Percentiles rank a stretch among this genome's conserved stretches.
Conservation (phyloP, 2,888 invertebrate species). For the Noctua janthe region DNA sequence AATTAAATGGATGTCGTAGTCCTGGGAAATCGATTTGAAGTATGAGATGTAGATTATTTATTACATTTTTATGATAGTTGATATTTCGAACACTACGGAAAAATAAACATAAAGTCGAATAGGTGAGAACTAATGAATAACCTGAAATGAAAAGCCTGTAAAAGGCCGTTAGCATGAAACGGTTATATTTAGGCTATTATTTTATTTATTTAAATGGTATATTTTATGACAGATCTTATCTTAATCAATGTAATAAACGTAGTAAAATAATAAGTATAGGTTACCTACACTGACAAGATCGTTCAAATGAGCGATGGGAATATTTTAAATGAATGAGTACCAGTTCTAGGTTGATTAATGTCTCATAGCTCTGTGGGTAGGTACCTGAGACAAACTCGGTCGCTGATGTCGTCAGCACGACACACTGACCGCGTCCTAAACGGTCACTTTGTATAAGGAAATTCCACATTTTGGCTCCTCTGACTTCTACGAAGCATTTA, state of each 20-base stretch:
- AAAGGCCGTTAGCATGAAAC: background rate
- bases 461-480: conserved; percentile 47
- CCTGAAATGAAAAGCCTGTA: background rate
- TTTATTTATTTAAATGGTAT: background rate
- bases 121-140: too few relatives aligned
- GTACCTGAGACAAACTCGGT: conserved; percentile 26
- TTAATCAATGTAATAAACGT: background rate
- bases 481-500: conserved; percentile 8
- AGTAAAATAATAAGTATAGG: conserved; percentile 11
- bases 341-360: conserved; percentile 24
- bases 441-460: conserved; percentile 57
- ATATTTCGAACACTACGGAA: too few relatives aligned
- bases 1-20: conserved; percentile 19
- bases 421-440: conserved; percentile 67
- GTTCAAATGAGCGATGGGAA: background rate
- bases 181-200: background rate
- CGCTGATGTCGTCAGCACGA: conserved; percentile 55
- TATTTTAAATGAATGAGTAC: conserved; percentile 36
- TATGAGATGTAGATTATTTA: background rate
- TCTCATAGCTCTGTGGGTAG: conserved; percentile 6
- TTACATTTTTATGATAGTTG: background rate
- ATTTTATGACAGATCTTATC: conserved; percentile 5
- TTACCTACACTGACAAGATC: conserved; percentile 8
- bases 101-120: background rate
- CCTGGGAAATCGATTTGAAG: background rate